These are phyloP conservation scores for Oreochromis niloticus DNA, from an alignment of 2,113 vertebrate species.

Conservation along the genomic window DNA sequence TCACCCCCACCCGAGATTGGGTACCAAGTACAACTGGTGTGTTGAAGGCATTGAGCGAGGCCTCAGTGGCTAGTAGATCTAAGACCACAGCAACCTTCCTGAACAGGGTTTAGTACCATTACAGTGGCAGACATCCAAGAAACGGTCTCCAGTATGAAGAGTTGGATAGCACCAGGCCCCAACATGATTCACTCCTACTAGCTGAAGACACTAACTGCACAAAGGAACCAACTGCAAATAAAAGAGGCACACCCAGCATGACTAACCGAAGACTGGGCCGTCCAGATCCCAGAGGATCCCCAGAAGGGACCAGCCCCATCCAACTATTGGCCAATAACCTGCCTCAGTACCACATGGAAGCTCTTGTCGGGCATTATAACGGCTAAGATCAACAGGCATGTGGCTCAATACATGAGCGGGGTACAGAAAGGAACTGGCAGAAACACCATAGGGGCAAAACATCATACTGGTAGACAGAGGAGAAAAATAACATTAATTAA, in stretches of 20 bases:
- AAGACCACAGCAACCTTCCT: neutral
- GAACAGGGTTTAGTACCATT: neutral
- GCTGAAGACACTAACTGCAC: neutral
- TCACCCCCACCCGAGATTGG: neutral
- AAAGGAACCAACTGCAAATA: neutral
- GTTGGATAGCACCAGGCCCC: neutral
- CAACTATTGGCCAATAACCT: neutral
- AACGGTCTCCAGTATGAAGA: neutral
- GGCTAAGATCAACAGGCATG: rapidly evolving
- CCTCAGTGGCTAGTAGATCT: neutral
- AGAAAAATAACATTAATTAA: too few relatives aligned
- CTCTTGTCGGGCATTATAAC: rapidly evolving
- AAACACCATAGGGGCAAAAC: neutral
- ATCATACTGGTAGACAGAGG: too few relatives aligned
- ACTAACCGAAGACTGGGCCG: too few relatives aligned
- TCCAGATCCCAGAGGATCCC: neutral
- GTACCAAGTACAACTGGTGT: neutral
- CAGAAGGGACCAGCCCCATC: neutral
- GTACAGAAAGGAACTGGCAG: neutral
- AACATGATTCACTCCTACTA: neutral
- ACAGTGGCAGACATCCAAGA: neutral
- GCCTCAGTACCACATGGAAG: neutral
- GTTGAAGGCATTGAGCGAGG: neutral
- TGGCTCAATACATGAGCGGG: rapidly evolving
- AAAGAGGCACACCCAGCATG: neutral